Base-by-base conservation (phyloP, 2,888 invertebrate species). In the Rhaphigaster nebulosa region DNA sequence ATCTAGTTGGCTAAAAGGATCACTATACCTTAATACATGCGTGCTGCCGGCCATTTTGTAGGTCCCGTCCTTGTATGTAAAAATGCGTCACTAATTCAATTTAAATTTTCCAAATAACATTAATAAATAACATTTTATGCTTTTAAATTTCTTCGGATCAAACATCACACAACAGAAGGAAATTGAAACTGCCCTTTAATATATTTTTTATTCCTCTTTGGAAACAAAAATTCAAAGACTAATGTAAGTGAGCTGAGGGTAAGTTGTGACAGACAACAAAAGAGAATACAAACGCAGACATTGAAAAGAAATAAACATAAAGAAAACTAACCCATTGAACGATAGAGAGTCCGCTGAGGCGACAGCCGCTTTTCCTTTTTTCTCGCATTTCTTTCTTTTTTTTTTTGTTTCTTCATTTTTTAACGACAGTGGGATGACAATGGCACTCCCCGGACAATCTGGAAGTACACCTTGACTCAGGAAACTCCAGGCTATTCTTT, bases 341-440 rank as follows among this genome's bases (percentile, higher is more conserved):
- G 34, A 20, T 3, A 15, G 65, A n/a, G n/a, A n/a, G n/a, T n/a
- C 20, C 38, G 26, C 60, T 60, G 26, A 15, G 56, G 20, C 70
- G 38, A 34, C 34, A 38, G 70, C 8, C 38, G 20, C 34, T 34
- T 6, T 38, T 76, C 29, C 34, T 34, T 70, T 15, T 76, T 38
- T 76, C 34, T 76, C 65, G 29, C 65, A 65, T 65, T 65, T 65
- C n/a, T 60, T 60, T 60, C 60, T 10, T 29, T 65, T 29, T 65
- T 65, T 70, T 34, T 76, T 76, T 38, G 29, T 34, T 76, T 76
- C 70, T 38, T 76, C 70, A 76, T 76, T 34, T 76, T 34, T 76
- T 38, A 76, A 38, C 70, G 70, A 76, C 70, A 2, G 70, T 1
- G 23, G 70, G 23, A 76, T 76, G 38, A 76, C 70, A 76, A 76